Base-by-base conservation (phyloP, 2,113 vertebrate genomes). In the Saguinus imperator region DNA sequence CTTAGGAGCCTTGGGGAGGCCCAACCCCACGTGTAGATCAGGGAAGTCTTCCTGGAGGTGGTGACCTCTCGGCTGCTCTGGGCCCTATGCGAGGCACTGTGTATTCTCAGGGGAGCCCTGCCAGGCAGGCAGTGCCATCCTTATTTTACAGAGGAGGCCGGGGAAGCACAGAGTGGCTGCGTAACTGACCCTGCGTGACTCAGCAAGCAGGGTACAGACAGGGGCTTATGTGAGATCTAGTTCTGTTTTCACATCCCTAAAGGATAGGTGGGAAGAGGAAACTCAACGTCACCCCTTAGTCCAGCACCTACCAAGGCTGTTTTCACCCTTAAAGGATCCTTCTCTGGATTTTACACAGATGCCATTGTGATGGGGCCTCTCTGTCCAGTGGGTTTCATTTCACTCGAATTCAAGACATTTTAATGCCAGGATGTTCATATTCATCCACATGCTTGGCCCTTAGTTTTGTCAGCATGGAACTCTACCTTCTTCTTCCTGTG, bases 21-120 rank as follows among this genome's bases (percentile, higher is more conserved):
- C 8, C n/a, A 16, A 0, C 0, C 11, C 14, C 43, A 29, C 5
- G 52, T 7, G 18, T 1, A n/a, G 14, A 8, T n/a, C 83, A 43
- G 17, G 83, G 20, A 32, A 37, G 37, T 12, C 55, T 21, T 66
- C 13, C 35, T 6, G 45, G n/a, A 20, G 29, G 55, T 23, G n/a
- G 83, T 6, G 43, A 43, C 16, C 2, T 23, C n/a, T 27, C 1
- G 2, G 75, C 8, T 10, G 20, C 5, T 7, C 6, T 45, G 37
- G 77, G 64, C 55, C 29, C 16, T 1, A 2, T 11, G 4, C 0
- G 3, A 50, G 58, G 45, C 37, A 9, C 45, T 14, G 76, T 4
- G 1, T 17, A 29, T 66, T 29, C 23, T 23, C 1, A 3, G 64
- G n/a, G 57, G 37, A 57, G 89, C 43, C 10, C 58, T 4, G 6